phyloP scores from a whole-genome alignment of 2,113 vertebrate genomes.

The Cavia aperea region DNA sequence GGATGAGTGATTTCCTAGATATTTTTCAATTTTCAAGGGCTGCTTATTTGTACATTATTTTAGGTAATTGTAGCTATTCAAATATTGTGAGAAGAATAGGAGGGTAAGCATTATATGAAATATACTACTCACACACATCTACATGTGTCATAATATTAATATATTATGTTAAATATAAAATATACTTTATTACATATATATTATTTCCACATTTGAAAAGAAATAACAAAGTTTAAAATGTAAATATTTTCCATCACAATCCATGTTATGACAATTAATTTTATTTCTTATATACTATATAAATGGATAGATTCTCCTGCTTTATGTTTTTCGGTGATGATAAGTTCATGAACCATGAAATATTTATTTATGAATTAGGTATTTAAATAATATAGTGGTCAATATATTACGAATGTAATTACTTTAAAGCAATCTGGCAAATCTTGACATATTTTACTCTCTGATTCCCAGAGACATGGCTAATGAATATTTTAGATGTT shows the following conservation, averaged over 20 bases:
- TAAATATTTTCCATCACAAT: neutral
- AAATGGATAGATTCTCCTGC: neutral
- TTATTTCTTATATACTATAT: neutral
- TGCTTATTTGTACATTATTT: neutral
- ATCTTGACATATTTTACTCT: neutral
- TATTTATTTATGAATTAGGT: neutral
- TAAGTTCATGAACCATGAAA: neutral
- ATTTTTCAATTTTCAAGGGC: neutral
- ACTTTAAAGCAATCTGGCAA: neutral
- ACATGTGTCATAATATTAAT: neutral
- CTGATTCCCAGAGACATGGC: neutral
- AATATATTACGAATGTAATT: neutral
- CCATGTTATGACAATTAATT: neutral
- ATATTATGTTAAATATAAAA: neutral
- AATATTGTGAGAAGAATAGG: neutral
- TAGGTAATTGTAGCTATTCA: neutral
- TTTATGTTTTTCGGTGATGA: neutral
- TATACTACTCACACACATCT: neutral
- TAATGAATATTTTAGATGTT: neutral
- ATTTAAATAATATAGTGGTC: neutral
- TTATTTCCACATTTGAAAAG: neutral
- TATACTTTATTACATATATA: rapidly evolving
- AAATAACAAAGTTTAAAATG: neutral
- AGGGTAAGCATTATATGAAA: neutral
- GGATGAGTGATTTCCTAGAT: neutral